Conservation (phyloP, 2,888 invertebrate genomes). For the Liodrosophila aerea region DNA sequence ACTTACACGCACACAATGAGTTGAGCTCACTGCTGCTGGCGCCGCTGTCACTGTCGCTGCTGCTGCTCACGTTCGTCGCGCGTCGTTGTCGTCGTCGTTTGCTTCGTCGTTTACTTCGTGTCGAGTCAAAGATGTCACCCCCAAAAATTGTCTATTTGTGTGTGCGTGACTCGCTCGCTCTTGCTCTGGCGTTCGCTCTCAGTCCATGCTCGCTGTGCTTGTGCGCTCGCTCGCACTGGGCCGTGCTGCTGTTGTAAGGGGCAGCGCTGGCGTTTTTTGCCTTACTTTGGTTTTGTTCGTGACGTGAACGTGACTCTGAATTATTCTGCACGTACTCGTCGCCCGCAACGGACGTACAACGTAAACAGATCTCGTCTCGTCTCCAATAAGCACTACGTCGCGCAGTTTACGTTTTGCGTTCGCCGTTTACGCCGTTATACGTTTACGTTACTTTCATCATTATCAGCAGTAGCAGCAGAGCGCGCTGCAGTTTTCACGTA, state of each 20-base stretch:
- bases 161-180: slow-evolving; percentile 32
- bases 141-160: slow-evolving; percentile 60
- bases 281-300: slow-evolving; percentile 83
- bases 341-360: slow-evolving; percentile 80
- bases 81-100: slow-evolving; percentile 22
- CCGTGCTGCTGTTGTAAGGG: slow-evolving; percentile 34
- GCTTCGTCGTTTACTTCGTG: slow-evolving; percentile 55
- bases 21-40: not conserved
- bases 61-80: slow-evolving; percentile 50
- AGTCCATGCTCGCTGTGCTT: too few species aligned
- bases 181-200: too few species aligned
- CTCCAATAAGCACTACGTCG: slow-evolving; percentile 19
- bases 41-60: slow-evolving; percentile 29
- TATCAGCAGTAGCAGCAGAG: slow-evolving; percentile 1
- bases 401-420: slow-evolving; percentile 29
- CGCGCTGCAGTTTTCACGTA: slow-evolving; percentile 69
- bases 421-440: slow-evolving; percentile 16
- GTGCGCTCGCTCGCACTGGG: too few species aligned
- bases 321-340: slow-evolving; percentile 83
- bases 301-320: slow-evolving; percentile 82
- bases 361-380: slow-evolving; percentile 36
- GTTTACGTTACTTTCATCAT: slow-evolving; percentile 54
- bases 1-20: slow-evolving; percentile 15
- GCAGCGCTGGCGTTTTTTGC: slow-evolving; percentile 68
- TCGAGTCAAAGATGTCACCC: slow-evolving; percentile 79